These are phyloP conservation scores for Hipparchia sbordonii DNA, from an alignment of 2,888 invertebrate genomes.

Conservation along the genomic window DNA sequence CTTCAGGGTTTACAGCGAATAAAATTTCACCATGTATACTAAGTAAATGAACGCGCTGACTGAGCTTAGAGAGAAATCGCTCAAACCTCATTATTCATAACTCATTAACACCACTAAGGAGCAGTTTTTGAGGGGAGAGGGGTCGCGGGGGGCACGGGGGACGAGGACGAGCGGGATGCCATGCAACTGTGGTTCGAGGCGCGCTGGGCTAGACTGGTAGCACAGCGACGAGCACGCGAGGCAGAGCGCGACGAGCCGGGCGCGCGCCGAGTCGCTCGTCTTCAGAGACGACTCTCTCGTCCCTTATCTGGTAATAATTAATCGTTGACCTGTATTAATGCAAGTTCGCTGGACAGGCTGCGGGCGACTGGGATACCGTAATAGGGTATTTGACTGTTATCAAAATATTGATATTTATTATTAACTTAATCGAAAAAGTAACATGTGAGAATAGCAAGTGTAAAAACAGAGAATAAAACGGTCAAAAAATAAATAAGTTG, in stretches of 20 bases:
- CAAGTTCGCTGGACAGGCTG: neutral
- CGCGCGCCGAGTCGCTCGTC: conserved; percentile 58
- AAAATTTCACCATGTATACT: too few species aligned
- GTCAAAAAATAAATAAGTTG: too few species aligned
- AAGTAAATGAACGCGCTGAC: too few species aligned
- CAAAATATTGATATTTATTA: too few species aligned
- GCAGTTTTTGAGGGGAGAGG: conserved; percentile 43
- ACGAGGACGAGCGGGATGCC: conserved; percentile 66
- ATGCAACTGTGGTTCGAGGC: conserved; percentile 78
- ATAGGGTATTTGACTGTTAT: too few species aligned
- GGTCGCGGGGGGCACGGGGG: conserved; percentile 24
- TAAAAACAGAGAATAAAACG: too few species aligned
- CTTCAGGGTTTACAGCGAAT: too few species aligned
- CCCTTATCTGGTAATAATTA: conserved; percentile 63
- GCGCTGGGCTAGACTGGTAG: conserved; percentile 70
- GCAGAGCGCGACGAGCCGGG: conserved; percentile 52
- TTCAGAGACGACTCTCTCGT: conserved; percentile 63
- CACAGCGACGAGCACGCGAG: conserved; percentile 63
- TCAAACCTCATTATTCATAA: conserved; percentile 3
- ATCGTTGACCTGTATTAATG: neutral
- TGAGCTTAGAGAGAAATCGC: too few species aligned
- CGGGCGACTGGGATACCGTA: too few species aligned
- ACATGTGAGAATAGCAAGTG: too few species aligned
- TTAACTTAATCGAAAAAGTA: too few species aligned
- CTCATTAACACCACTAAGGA: conserved; percentile 15